phyloP scores from a whole-genome alignment of 2,888 invertebrate species.

The Emmelina monodactyla region DNA sequence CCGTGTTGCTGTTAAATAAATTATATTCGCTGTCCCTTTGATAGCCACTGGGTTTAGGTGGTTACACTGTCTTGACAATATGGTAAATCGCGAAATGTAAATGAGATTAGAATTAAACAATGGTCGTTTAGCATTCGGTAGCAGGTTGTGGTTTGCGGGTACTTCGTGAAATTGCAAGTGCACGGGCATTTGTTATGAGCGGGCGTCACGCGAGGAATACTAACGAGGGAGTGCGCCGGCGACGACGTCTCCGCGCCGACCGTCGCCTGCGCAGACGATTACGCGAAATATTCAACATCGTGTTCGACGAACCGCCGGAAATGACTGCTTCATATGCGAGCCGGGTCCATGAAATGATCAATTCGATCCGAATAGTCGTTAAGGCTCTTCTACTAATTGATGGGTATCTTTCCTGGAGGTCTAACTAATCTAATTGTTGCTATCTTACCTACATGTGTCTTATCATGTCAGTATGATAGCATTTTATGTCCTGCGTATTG shows the following conservation, averaged over 20 bases:
- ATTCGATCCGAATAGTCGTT: slow-evolving; percentile 36
- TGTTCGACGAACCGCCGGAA: slow-evolving; percentile 54
- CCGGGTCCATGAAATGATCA: slow-evolving; percentile 49
- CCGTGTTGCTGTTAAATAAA: no score
- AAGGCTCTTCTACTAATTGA: slow-evolving; percentile 33
- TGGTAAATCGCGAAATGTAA: no score
- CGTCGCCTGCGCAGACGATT: slow-evolving; percentile 16
- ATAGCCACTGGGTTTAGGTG: no score
- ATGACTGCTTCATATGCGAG: slow-evolving; percentile 50
- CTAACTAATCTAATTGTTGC: no score
- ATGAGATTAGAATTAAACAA: slow-evolving; percentile 26
- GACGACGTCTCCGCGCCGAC: slow-evolving; percentile 30
- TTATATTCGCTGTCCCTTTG: no score
- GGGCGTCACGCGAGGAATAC: slow-evolving; percentile 46
- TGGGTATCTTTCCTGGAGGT: slow-evolving; percentile 35
- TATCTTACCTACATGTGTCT: no score
- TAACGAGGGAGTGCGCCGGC: slow-evolving; percentile 30
- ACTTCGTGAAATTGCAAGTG: slow-evolving; percentile 61
- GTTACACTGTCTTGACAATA: no score
- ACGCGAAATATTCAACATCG: slow-evolving; percentile 32
- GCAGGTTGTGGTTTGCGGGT: slow-evolving; percentile 51
- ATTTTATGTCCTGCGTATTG: no score
- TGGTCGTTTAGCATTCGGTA: slow-evolving; percentile 51
- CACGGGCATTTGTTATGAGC: slow-evolving; percentile 59
- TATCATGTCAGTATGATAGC: no score